Evolutionary conservation across 2,797 vertebrate species (phyloP).

Genomic region (Lacerta bilineata): DNA sequence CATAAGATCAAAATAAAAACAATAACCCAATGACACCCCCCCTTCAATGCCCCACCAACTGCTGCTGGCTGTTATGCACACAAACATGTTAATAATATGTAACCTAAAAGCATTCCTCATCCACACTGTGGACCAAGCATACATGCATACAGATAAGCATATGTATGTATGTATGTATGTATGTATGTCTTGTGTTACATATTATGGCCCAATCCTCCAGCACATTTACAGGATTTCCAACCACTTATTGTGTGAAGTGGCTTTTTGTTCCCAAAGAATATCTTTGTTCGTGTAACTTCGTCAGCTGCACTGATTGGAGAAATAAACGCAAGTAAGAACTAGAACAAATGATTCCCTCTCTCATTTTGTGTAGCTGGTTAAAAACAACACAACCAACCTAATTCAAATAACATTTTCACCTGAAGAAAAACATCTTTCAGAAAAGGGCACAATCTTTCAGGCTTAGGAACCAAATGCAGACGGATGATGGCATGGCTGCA

Average conservation of each 20-base stretch:
- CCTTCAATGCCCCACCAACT: too few relatives aligned
- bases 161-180: too few relatives aligned
- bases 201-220: not conserved
- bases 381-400: not conserved
- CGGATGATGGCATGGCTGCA: not conserved
- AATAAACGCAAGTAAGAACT: not conserved
- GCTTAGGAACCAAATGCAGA: not conserved
- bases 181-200: not conserved
- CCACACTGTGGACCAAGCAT: not conserved
- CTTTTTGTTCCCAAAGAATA: not conserved
- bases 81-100: not conserved
- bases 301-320: not conserved
- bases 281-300: not conserved
- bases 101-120: not conserved
- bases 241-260: not conserved
- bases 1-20: too few relatives aligned
- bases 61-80: too few relatives aligned
- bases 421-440: not conserved
- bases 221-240: not conserved
- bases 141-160: not conserved
- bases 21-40: too few relatives aligned
- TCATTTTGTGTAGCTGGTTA: not conserved
- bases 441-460: slow-evolving; percentile 11
- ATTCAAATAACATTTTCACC: not conserved
- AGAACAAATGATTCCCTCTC: not conserved